These are phyloP conservation scores for Nanorana parkeri DNA, from an alignment of 2,113 vertebrate species.

Conservation along the genomic window DNA sequence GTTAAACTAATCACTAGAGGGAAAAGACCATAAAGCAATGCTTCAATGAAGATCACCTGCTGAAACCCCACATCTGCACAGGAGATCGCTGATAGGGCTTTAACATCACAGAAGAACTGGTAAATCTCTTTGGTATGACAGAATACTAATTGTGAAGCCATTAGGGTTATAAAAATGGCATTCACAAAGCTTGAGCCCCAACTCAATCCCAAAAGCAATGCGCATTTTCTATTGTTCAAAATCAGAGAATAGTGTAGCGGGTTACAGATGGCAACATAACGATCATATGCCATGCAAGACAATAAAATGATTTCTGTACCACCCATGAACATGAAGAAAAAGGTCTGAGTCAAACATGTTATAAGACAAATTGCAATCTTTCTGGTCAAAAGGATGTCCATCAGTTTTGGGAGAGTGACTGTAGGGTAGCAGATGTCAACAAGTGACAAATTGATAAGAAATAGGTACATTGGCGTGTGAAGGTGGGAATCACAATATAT, in stretches of 20 bases:
- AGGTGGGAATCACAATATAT: not conserved
- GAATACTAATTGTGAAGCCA: not conserved
- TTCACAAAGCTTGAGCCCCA: not conserved
- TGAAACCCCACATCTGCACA: not conserved
- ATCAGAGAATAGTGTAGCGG: not conserved
- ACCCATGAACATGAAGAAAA: not conserved
- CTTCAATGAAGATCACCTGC: not conserved
- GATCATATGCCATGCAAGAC: slow-evolving; percentile 13
- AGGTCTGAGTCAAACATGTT: slow-evolving; percentile 3
- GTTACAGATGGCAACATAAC: not conserved
- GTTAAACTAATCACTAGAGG: not conserved
- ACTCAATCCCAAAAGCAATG: not conserved
- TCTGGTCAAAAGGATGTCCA: not conserved
- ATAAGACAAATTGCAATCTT: not conserved
- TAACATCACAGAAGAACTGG: slow-evolving; percentile 36
- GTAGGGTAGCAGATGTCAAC: slow-evolving; percentile 1
- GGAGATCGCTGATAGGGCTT: slow-evolving; percentile 2
- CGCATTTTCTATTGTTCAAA: not conserved
- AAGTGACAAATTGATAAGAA: not conserved
- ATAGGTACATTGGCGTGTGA: slow-evolving; percentile 11
- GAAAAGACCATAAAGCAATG: not conserved
- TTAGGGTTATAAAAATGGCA: not conserved
- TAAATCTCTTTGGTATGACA: not conserved
- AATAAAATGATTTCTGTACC: not conserved
- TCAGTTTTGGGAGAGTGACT: slow-evolving; percentile 14